Evolutionary conservation across 2,888 invertebrate genomes (phyloP).

Genomic region (Ennomos quercinarius): DNA sequence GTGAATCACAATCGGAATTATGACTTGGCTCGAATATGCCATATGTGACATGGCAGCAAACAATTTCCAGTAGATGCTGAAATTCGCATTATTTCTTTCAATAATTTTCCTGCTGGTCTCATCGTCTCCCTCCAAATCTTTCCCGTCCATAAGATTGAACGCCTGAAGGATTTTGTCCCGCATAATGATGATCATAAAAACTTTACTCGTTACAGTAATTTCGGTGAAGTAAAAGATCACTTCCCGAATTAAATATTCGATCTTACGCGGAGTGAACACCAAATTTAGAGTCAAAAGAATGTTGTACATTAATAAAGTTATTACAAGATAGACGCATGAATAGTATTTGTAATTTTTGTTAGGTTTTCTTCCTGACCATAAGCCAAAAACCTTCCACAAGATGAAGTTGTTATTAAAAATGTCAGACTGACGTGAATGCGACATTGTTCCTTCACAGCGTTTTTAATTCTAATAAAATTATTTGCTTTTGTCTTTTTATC

Average conservation of each 20-base stretch:
- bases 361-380: constrained; percentile 58
- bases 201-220: constrained; percentile 60
- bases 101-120: constrained; percentile 50
- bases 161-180: constrained; percentile 55
- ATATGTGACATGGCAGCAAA: constrained; percentile 50
- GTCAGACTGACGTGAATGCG: constrained; percentile 47
- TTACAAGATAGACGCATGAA: constrained; percentile 53
- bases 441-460: constrained; percentile 26
- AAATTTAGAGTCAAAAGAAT: constrained; percentile 63
- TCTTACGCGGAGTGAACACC: constrained; percentile 59
- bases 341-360: constrained; percentile 61
- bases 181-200: constrained; percentile 59
- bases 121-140: constrained; percentile 57
- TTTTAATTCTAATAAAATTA: constrained; percentile 6
- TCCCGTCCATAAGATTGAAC: constrained; percentile 62
- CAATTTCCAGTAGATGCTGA: constrained; percentile 52
- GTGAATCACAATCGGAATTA: constrained; percentile 54
- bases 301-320: constrained; percentile 57
- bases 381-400: constrained; percentile 60
- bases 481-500: constrained; percentile 27
- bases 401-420: constrained; percentile 58
- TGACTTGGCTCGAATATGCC: constrained; percentile 50
- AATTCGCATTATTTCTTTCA: constrained; percentile 45
- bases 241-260: constrained; percentile 66
- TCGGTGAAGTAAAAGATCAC: constrained; percentile 66